Conservation (phyloP, 2,888 invertebrate genomes). For the Hyppa rectilinea region DNA sequence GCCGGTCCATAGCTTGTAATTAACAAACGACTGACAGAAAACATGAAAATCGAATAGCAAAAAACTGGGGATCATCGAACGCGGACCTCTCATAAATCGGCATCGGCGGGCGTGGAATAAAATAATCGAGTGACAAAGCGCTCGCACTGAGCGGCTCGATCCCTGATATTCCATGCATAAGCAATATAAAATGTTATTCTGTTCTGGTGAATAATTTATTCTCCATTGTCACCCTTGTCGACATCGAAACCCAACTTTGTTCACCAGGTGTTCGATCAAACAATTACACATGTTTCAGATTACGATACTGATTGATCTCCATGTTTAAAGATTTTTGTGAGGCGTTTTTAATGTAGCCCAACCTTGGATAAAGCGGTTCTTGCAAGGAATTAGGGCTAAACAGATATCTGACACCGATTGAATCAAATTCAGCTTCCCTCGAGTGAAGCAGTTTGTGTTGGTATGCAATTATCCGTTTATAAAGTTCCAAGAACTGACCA, state of each 20-base stretch:
- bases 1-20: slow-evolving; percentile 49
- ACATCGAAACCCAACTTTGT: slow-evolving; percentile 72
- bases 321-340: slow-evolving; percentile 18
- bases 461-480: not conserved
- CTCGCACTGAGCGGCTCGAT: slow-evolving; percentile 72
- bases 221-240: slow-evolving; percentile 78
- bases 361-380: not conserved
- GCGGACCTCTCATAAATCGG: slow-evolving; percentile 76
- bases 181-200: slow-evolving; percentile 83
- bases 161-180: slow-evolving; percentile 84
- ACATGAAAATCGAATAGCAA: slow-evolving; percentile 68
- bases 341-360: not conserved
- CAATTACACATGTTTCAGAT: slow-evolving; percentile 74
- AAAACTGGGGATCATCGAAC: slow-evolving; percentile 67
- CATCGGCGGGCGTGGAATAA: slow-evolving; percentile 70
- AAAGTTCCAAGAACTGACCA: not conserved
- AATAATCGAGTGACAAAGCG: slow-evolving; percentile 80
- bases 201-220: slow-evolving; percentile 86
- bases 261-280: slow-evolving; percentile 79
- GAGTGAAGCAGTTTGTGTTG: not conserved
- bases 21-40: slow-evolving; percentile 54
- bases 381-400: too few species aligned
- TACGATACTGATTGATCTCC: slow-evolving; percentile 63
- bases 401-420: not conserved
- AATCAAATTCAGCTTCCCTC: not conserved